Percentiles rank a stretch among this genome's conserved stretches.
phyloP scores from a whole-genome alignment of 2,113 vertebrate species.

The Poecile atricapillus region DNA sequence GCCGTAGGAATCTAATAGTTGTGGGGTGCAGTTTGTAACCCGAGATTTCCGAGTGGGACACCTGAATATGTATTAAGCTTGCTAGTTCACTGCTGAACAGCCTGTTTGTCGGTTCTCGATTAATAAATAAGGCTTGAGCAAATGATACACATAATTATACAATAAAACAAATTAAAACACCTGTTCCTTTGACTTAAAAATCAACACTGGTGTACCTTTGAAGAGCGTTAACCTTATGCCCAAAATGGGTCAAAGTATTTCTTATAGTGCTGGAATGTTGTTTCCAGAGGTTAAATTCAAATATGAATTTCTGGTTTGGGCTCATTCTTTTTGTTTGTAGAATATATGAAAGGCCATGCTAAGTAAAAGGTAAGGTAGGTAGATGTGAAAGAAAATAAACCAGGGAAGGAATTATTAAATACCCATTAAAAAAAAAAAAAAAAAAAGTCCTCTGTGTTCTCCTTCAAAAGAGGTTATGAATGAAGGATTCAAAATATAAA shows the following conservation, averaged over 20 bases:
- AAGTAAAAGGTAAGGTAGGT: background rate
- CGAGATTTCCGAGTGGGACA: background rate
- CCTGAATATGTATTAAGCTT: background rate
- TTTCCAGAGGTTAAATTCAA: background rate
- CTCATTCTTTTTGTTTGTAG: background rate
- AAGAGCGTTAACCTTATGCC: background rate
- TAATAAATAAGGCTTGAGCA: background rate
- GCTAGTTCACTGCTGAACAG: background rate
- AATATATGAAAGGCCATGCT: background rate
- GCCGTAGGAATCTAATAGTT: background rate
- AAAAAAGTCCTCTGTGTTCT: background rate
- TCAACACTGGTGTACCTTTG: background rate
- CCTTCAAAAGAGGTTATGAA: background rate
- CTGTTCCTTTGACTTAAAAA: background rate
- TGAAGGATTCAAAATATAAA: background rate
- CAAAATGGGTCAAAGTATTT: background rate
- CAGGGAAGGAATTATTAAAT: background rate
- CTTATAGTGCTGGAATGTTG: background rate
- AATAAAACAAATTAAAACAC: background rate
- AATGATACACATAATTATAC: background rate
- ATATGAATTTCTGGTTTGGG: background rate
- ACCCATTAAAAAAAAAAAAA: background rate
- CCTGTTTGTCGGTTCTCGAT: background rate
- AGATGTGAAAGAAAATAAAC: background rate
- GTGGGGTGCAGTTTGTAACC: background rate